These are phyloP conservation scores for Apotomis capreana DNA, from an alignment of 2,888 invertebrate genomes.

Conservation along the genomic window DNA sequence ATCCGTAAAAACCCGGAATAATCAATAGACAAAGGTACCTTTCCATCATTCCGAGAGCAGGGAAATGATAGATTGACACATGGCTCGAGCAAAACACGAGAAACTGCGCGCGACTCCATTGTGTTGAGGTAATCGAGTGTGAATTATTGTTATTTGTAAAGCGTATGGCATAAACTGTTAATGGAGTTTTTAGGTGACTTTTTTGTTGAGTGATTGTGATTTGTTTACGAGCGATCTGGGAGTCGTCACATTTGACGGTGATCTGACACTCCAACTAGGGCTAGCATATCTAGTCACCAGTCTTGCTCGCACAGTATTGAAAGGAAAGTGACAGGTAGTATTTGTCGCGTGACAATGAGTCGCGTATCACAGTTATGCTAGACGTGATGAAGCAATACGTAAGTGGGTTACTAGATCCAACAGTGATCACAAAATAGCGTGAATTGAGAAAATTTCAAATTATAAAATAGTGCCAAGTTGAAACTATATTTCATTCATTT, in stretches of 20 bases:
- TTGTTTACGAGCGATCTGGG: neutral
- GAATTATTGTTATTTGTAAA: slow-evolving; percentile 36
- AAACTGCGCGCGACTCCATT: slow-evolving; percentile 33
- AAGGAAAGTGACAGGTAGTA: no score
- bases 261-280: neutral
- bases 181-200: slow-evolving; percentile 6
- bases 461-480: no score
- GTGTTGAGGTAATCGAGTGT: slow-evolving; percentile 20
- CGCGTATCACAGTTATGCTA: no score
- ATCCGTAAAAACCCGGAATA: slow-evolving; percentile 40
- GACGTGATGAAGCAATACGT: no score
- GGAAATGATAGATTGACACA: slow-evolving; percentile 38
- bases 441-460: no score
- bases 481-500: no score
- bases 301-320: no score
- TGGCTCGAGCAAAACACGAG: slow-evolving; percentile 24
- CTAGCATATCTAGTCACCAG: no score
- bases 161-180: slow-evolving; percentile 8
- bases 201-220: neutral
- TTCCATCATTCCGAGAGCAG: slow-evolving; percentile 36
- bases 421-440: no score
- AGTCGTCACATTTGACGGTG: neutral
- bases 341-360: no score
- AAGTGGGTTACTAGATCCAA: no score
- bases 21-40: slow-evolving; percentile 38